Conservation (phyloP, 2,888 invertebrate species). For the Drosophila nr. perissopoda region DNA sequence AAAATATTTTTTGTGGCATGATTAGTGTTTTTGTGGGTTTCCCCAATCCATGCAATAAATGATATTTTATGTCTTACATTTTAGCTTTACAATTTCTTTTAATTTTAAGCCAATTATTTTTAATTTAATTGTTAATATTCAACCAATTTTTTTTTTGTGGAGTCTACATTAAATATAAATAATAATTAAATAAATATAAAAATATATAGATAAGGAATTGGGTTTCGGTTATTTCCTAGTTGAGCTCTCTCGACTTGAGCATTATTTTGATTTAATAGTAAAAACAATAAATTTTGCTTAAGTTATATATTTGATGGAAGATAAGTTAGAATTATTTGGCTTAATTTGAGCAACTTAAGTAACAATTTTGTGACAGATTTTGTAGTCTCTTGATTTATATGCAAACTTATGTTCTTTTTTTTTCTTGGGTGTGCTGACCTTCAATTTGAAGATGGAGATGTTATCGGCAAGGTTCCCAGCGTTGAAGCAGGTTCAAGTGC, state of each 20-base stretch:
- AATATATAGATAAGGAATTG: too few relatives aligned
- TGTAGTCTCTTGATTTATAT: conserved; percentile 3
- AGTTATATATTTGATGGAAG: not conserved
- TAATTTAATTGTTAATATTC: not conserved
- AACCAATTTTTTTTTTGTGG: not conserved
- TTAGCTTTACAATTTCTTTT: not conserved
- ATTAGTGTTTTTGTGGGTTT: not conserved
- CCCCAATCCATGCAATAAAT: not conserved
- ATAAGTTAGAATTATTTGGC: not conserved
- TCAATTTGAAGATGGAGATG: conserved; percentile 25
- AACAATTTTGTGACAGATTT: not conserved
- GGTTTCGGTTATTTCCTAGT: not conserved
- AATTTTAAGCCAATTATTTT: not conserved
- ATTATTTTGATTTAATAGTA: not conserved
- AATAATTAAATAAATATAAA: not conserved
- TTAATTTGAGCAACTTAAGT: not conserved
- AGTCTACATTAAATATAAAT: not conserved
- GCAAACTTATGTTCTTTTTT: not conserved
- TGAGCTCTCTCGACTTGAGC: not conserved
- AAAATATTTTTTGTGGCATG: not conserved
- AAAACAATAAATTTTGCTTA: not conserved
- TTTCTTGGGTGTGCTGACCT: conserved; percentile 12
- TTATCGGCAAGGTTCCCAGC: conserved; percentile 42
- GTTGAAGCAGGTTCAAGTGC: conserved; percentile 35
- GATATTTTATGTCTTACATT: not conserved